Evolutionary conservation across 2,888 invertebrate genomes (phyloP).

Genomic region (Dorcus hopei): DNA sequence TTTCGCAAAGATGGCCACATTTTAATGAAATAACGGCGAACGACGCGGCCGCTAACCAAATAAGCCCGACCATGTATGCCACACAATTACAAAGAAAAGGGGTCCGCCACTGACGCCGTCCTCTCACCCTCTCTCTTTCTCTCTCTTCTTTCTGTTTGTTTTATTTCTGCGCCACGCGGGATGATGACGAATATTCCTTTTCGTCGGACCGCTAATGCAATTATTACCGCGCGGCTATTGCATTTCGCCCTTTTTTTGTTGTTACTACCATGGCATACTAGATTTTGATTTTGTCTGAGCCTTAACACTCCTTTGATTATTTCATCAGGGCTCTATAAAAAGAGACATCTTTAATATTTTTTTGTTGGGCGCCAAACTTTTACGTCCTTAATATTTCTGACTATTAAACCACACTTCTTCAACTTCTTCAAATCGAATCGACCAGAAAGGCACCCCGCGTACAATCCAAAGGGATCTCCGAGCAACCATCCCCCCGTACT

Average conservation of each 20-base stretch:
- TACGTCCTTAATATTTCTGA: too few relatives aligned
- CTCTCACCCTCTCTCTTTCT: neutral
- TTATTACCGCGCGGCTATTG: constrained; percentile 21
- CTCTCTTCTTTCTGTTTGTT: constrained; percentile 20
- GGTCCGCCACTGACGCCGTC: neutral
- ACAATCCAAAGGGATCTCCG: too few relatives aligned
- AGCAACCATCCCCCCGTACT: too few relatives aligned
- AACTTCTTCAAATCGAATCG: too few relatives aligned
- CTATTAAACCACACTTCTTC: too few relatives aligned
- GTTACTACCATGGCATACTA: too few relatives aligned
- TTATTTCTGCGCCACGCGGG: constrained; percentile 25
- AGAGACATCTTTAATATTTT: too few relatives aligned
- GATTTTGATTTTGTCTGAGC: too few relatives aligned
- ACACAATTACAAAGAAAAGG: constrained; percentile 20
- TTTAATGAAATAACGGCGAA: constrained; percentile 45
- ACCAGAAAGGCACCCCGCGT: too few relatives aligned
- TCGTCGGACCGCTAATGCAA: constrained; percentile 28
- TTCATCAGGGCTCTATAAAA: too few relatives aligned
- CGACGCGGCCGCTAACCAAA: constrained; percentile 39
- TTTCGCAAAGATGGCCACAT: constrained; percentile 47
- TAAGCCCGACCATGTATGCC: constrained; percentile 32
- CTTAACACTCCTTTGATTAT: too few relatives aligned
- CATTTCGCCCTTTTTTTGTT: neutral
- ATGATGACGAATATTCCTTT: constrained; percentile 29
- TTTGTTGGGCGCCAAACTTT: too few relatives aligned